These are phyloP conservation scores for Chaunax sp. DNA, from an alignment of 2,797 vertebrate species.

Conservation along the genomic window DNA sequence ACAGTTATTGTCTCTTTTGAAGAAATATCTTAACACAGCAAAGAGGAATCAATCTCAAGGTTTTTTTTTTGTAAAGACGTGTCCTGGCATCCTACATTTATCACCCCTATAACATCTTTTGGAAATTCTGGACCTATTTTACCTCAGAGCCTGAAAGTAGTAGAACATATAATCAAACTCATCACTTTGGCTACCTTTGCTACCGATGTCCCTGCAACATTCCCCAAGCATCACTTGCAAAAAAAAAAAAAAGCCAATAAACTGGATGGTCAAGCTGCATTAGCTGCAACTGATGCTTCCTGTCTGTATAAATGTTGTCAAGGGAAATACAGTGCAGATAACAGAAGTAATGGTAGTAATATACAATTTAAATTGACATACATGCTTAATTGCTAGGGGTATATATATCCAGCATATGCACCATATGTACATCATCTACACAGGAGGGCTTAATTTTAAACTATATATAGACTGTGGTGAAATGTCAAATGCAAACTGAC, in stretches of 20 bases:
- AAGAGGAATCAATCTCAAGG: constrained; percentile 6
- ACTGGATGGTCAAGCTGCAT: constrained; percentile 12
- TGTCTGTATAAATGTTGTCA: constrained; percentile 20
- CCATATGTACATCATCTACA: constrained; percentile 16
- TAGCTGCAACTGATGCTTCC: constrained; percentile 12
- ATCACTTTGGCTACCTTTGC: constrained; percentile 20
- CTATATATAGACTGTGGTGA: background rate
- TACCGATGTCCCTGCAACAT: constrained; percentile 8
- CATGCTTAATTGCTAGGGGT: constrained; percentile 18
- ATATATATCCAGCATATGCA: constrained; percentile 1
- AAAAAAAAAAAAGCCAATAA: background rate
- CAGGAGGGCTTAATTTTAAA: constrained; percentile 8
- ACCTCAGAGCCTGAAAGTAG: constrained; percentile 31
- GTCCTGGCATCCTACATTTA: background rate
- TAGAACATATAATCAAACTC: background rate
- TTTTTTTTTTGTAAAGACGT: constrained; percentile 19
- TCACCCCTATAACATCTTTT: background rate
- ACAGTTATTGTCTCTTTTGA: too few species aligned
- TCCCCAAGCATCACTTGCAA: constrained; percentile 9
- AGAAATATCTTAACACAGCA: constrained; percentile 6
- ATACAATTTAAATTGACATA: constrained; percentile 9
- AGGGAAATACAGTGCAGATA: constrained; percentile 10
- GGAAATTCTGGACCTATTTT: constrained; percentile 12
- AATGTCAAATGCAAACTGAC: constrained; percentile 19
- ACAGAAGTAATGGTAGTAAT: constrained; percentile 12